Evolutionary conservation across 1,140 invertebrate genomes (phyloP).

Genomic region (Drosophila nigromelanica): DNA sequence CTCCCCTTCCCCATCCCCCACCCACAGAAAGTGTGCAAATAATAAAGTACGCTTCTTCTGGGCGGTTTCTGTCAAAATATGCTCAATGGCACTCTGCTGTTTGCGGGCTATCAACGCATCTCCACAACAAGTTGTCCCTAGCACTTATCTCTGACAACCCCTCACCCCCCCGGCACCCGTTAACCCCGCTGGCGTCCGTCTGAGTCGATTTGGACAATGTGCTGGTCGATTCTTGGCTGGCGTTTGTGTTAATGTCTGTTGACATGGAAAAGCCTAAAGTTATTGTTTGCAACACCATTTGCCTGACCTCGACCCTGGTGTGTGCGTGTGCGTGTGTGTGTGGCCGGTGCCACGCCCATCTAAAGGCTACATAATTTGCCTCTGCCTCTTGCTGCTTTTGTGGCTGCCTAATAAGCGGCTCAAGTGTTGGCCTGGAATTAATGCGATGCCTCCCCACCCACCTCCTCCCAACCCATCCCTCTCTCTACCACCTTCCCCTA

Average conservation of each 20-base stretch:
- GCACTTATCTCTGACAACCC: slow-evolving; percentile 2
- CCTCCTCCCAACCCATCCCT: too few species aligned
- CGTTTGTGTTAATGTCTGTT: slow-evolving; percentile 71
- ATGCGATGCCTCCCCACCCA: slow-evolving; percentile 53
- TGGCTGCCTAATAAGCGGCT: slow-evolving; percentile 68
- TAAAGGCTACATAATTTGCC: slow-evolving; percentile 63
- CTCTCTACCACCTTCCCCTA: not conserved
- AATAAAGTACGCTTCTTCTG: slow-evolving; percentile 16
- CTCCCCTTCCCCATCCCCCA: not conserved
- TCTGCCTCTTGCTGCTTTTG: slow-evolving; percentile 11
- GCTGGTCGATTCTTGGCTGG: slow-evolving; percentile 36
- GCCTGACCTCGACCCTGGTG: slow-evolving; percentile 23
- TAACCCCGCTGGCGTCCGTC: slow-evolving; percentile 7
- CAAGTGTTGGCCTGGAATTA: slow-evolving; percentile 76
- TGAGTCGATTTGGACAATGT: slow-evolving; percentile 29
- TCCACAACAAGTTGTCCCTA: slow-evolving; percentile 6
- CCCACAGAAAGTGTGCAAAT: slow-evolving; percentile 7
- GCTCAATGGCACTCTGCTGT: slow-evolving; percentile 9
- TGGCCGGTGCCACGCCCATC: slow-evolving; percentile 35
- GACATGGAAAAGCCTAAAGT: slow-evolving; percentile 78
- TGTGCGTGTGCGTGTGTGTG: not conserved
- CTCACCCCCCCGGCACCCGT: not conserved
- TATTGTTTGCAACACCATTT: slow-evolving; percentile 64
- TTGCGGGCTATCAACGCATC: slow-evolving; percentile 14
- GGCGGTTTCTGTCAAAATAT: slow-evolving; percentile 4